Conservation (phyloP, 2,113 vertebrate species). For the Stictonetta naevosa region DNA sequence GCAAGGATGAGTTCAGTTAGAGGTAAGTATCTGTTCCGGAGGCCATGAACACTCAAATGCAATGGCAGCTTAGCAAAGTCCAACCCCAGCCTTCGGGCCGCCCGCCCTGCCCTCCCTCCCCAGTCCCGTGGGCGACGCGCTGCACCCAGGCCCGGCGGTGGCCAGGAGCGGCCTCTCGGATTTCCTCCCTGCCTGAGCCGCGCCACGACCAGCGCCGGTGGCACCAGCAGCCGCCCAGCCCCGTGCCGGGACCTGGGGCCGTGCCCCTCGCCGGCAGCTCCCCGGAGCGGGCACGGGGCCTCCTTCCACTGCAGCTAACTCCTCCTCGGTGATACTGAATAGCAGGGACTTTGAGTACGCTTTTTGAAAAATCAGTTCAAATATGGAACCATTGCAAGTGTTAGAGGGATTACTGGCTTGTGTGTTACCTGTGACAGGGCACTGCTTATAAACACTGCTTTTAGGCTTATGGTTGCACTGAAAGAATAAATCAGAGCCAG, state of each 20-base stretch:
- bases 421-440: not conserved
- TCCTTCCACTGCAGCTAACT: not conserved
- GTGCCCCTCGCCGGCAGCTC: no score
- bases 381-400: not conserved
- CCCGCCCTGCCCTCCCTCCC: not conserved
- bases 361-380: not conserved
- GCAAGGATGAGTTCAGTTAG: slow-evolving; percentile 89
- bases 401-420: not conserved
- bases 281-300: no score
- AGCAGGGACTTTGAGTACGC: not conserved
- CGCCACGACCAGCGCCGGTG: accelerated
- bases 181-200: not conserved
- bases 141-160: not conserved
- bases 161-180: not conserved
- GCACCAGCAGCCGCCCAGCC: accelerated
- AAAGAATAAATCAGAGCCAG: not conserved
- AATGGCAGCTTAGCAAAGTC: slow-evolving; percentile 78
- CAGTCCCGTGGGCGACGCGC: not conserved
- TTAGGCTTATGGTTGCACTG: not conserved
- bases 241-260: not conserved
- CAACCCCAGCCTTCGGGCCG: not conserved
- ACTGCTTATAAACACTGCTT: not conserved
- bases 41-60: slow-evolving; percentile 77
- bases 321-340: not conserved
- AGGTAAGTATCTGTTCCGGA: slow-evolving; percentile 78